A percentile compares a stretch with the other conserved stretches of the same genome.
These are phyloP conservation scores for Platerodrilus igneus DNA, from an alignment of 2,888 invertebrate species.

Conservation along the genomic window DNA sequence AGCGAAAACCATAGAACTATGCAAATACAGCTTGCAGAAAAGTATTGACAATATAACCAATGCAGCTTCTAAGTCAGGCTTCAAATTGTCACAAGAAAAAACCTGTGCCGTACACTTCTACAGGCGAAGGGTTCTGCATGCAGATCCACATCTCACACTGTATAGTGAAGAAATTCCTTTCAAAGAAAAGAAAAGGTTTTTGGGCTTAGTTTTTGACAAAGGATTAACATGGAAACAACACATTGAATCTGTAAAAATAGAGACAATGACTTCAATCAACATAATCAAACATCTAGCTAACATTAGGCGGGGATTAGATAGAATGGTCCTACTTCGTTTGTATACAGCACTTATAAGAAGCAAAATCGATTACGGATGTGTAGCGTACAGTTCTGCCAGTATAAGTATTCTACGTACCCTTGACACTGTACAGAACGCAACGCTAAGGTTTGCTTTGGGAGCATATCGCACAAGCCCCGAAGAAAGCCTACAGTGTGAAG, in stretches of 20 bases:
- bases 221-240: conserved; percentile 18
- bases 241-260: no score
- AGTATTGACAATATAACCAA: no score
- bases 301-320: conserved; percentile 1
- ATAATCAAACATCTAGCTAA: no score
- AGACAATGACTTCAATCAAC: conserved; percentile 4
- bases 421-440: background rate
- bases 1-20: no score
- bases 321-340: background rate
- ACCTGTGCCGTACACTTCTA: no score
- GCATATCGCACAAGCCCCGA: conserved; percentile 2
- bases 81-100: no score
- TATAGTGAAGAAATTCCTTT: conserved; percentile 6
- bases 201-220: conserved; percentile 21
- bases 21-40: no score
- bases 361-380: conserved; percentile 2
- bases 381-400: background rate
- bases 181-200: background rate
- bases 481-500: background rate
- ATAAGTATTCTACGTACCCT: background rate
- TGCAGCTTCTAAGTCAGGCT: no score
- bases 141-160: background rate
- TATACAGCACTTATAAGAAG: conserved; percentile 1
- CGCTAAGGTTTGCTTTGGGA: background rate
- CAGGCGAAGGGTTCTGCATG: no score